Percentiles rank a stretch among this genome's conserved stretches.
These are phyloP conservation scores for Delia radicum DNA, from an alignment of 1,140 invertebrate species.

Conservation along the genomic window DNA sequence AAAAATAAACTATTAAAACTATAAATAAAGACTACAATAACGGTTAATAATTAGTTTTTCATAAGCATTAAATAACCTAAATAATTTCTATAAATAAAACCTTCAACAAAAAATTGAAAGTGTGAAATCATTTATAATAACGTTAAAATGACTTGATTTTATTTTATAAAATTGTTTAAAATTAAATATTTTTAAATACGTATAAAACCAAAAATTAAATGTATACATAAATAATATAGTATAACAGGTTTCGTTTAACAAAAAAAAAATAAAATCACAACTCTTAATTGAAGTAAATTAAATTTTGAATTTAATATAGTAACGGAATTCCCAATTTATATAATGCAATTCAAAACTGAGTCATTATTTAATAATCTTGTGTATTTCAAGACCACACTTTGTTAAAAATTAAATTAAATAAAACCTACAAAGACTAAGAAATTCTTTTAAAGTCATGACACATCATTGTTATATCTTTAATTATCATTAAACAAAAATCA, in stretches of 20 bases:
- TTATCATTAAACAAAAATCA: background rate
- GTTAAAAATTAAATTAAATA: background rate
- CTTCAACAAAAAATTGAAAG: slow-evolving; percentile 12
- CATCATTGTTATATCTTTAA: background rate
- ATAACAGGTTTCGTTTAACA: too few relatives aligned
- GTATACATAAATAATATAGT: too few relatives aligned
- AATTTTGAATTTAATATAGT: too few relatives aligned
- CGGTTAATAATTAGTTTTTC: background rate
- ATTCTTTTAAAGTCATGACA: background rate
- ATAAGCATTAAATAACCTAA: background rate
- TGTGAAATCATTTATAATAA: slow-evolving; percentile 11
- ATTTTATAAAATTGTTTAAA: background rate
- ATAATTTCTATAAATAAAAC: background rate
- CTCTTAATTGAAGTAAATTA: too few relatives aligned
- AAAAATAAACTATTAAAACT: background rate
- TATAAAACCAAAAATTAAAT: too few relatives aligned
- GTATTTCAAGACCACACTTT: background rate
- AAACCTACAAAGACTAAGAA: background rate
- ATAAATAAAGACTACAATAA: background rate
- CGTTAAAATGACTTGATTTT: background rate
- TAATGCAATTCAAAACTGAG: background rate
- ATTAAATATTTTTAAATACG: background rate
- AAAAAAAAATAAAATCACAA: background rate
- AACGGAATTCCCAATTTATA: background rate
- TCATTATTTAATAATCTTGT: too few relatives aligned